A percentile compares a stretch with the other conserved stretches of the same genome.
phyloP scores from a whole-genome alignment of 2,113 vertebrate genomes.

The Erythrolamprus reginae region DNA sequence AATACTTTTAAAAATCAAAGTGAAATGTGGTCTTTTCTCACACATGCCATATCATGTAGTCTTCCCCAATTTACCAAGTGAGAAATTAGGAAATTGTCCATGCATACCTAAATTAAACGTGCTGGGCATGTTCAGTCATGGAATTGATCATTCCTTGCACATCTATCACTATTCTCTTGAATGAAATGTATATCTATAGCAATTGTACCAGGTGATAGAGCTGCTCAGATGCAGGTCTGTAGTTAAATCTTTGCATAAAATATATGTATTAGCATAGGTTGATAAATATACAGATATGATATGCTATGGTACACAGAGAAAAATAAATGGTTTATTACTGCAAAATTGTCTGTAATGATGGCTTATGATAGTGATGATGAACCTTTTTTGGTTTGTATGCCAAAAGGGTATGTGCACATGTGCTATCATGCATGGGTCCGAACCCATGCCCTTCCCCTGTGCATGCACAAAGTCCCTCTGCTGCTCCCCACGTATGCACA shows the following conservation, averaged over 20 bases:
- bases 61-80: background rate
- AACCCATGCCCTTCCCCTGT: no score
- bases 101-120: background rate
- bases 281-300: background rate
- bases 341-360: background rate
- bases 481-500: no score
- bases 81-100: background rate
- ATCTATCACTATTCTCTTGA: background rate
- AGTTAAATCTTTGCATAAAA: background rate
- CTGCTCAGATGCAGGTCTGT: background rate
- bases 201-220: background rate
- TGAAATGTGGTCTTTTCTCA: background rate
- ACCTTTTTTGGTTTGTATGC: no score
- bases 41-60: background rate
- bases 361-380: no score
- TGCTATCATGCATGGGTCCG: no score
- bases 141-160: background rate
- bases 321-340: background rate
- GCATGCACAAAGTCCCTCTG: no score
- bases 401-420: no score
- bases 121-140: background rate
- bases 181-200: background rate
- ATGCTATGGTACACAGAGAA: background rate
- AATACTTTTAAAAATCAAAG: background rate
- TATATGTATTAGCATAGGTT: background rate